Base-by-base conservation (phyloP, 1,140 invertebrate genomes). In the Rhopalosiphum maidis region DNA sequence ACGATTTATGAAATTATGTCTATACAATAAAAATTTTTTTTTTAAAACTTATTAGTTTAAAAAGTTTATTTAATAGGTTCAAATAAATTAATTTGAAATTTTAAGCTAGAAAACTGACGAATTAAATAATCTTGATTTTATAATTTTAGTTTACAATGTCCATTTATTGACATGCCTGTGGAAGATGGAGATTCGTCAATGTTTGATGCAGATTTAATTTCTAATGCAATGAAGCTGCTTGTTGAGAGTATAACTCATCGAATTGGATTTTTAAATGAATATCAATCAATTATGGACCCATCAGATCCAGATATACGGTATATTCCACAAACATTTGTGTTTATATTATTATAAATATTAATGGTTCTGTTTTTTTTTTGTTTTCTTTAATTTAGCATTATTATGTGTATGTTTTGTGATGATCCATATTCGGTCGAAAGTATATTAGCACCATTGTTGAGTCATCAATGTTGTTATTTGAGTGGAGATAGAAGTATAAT, bases 371-470 rank as follows among this genome's bases (percentile, higher is more conserved):
- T 46, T 21, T 51, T 60, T 60, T 82, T 51, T 51, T 51, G 46
- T 51, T 46, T n/a, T 94, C 94, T 90, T 94, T 93, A 93, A 35
- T 95, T 96, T 94, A 97, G 97, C 94, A 98, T 99, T 95, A 98
- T 99, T 94, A 98, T 99, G 97, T 99, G 98, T 95, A 97, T 99
- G 96, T 98, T 99, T 95, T 99, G 99, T 96, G 99, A 98, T 85
- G 99, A 99, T 96, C 98, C 98, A 30, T 99, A 98, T 95, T 97
- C 97, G 3, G 97, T 99, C 82, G 98, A 99, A 95, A 97, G 98
- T 94, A 97, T 99, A 87, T 96, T 99, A 35, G 97, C 97, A 60
- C 98, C 99, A 3, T 95, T 99, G 93, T 96, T 99, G 77, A 97
- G 97, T 94, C 98, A 99, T 95, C 97, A 98, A 92, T 97, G 97